Evolutionary conservation across 2,888 invertebrate species (phyloP), one percentile per base, ranked within the genome.

Genomic region (Lepas anatifera): DNA sequence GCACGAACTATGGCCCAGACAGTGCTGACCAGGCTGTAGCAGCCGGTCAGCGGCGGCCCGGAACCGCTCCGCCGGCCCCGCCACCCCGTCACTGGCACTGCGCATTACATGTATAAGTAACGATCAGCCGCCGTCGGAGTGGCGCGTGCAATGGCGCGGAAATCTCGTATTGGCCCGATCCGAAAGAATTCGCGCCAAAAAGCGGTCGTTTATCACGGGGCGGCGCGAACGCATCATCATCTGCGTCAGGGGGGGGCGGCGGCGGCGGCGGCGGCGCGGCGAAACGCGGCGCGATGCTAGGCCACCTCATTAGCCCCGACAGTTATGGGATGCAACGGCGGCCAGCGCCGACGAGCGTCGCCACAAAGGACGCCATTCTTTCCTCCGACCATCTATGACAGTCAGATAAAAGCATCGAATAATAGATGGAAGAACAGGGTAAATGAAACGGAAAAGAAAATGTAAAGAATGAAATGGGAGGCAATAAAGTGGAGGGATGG

Each of bases 161-260:
- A 52, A 52, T 29, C 52, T 27, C 52, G 52, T 52, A 52, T 52
- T 52, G 52, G 52, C 52, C 52, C 52, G 13, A 52, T 52, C 52
- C 52, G 52, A 52, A 52, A 52, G 52, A 52, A 52, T 52, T 52
- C 52, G 52, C 52, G 52, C 52, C 52, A 52, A 52, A 52, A 52
- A 52, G 52, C 29, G 52, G 52, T 52, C 52, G 52, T 52, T 52
- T 52, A 29, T 52, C 52, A 52, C 52, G 10, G 29, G 4, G 13
- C 52, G 52, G 52, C 52, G 52, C 52, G 52, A 52, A 11, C 52
- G 52, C 52, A 52, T 52, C 52, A 52, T 52, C 52, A 52, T 52
- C 52, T 52, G 29, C 29, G 52, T 52, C 52, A 52, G 52, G 22
- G 52, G 52, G 11, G 52, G 1, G 4, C 2, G 4, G 52, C 4